Conservation (phyloP, 2,888 invertebrate species). For the Lasioglossum marginatum region DNA sequence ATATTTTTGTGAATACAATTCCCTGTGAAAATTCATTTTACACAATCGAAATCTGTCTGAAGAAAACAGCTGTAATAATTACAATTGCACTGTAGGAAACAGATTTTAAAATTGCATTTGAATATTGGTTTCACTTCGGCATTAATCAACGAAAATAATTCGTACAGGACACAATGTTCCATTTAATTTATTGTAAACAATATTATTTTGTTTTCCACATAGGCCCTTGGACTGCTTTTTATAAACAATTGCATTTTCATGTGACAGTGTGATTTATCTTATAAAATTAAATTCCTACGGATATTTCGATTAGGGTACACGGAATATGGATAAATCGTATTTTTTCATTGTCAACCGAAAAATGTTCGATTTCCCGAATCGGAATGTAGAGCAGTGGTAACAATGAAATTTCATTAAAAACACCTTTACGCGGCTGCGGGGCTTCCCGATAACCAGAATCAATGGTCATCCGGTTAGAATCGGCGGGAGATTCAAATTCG, state of each 20-base stretch:
- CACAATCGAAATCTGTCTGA: not conserved
- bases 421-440: not conserved
- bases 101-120: not conserved
- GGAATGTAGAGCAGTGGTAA: not conserved
- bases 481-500: conserved; percentile 20
- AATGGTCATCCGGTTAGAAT: conserved; percentile 32
- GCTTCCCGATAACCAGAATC: conserved; percentile 38
- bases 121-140: not conserved
- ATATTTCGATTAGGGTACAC: not conserved
- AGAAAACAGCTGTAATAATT: too few species aligned
- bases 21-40: not conserved
- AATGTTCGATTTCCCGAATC: conserved; percentile 17
- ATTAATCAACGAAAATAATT: not conserved
- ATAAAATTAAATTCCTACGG: not conserved
- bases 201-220: not conserved
- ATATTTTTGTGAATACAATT: too few species aligned
- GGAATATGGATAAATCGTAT: not conserved
- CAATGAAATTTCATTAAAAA: conserved; percentile 53
- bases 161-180: not conserved
- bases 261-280: not conserved
- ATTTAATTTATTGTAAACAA: not conserved
- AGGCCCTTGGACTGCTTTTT: too few species aligned
- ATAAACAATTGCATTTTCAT: not conserved
- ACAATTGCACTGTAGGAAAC: not conserved
- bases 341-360: not conserved